Evolutionary conservation across 2,888 invertebrate genomes (phyloP).

Genomic region (Parelbella ahira): DNA sequence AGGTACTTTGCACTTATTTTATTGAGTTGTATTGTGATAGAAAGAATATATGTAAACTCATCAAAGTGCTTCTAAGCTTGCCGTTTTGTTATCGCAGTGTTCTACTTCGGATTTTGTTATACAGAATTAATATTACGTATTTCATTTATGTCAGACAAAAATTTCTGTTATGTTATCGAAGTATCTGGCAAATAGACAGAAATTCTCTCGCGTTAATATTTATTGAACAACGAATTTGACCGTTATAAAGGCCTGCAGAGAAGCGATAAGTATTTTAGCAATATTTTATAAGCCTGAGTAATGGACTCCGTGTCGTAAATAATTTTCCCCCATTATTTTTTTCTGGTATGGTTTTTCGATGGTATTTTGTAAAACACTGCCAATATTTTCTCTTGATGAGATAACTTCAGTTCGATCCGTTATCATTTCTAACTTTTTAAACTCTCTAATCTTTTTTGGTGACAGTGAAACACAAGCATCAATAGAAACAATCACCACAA

Average conservation of each 20-base stretch:
- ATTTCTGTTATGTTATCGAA: neutral
- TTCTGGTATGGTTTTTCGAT: neutral
- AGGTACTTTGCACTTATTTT: too few relatives aligned
- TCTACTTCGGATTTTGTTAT: too few relatives aligned
- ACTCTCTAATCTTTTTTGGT: too few relatives aligned
- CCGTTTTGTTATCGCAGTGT: too few relatives aligned
- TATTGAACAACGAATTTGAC: conserved; percentile 24
- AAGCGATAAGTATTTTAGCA: conserved; percentile 24
- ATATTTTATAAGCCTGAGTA: conserved; percentile 26
- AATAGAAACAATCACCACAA: too few relatives aligned
- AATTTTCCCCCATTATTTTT: conserved; percentile 17
- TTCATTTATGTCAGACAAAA: conserved; percentile 2
- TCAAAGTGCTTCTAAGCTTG: too few relatives aligned
- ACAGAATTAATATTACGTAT: too few relatives aligned
- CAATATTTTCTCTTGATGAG: conserved; percentile 3
- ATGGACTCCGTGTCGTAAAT: conserved; percentile 19
- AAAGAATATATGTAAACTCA: too few relatives aligned
- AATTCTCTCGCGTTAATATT: conserved; percentile 17
- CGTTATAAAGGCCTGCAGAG: conserved; percentile 21
- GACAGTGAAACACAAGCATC: too few relatives aligned
- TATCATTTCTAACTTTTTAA: too few relatives aligned
- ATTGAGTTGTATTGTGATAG: too few relatives aligned
- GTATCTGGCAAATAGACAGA: conserved; percentile 9
- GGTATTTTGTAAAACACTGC: conserved; percentile 1
- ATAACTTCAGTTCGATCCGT: too few relatives aligned